Base-by-base conservation (phyloP, 2,797 vertebrate genomes). In the Sciaenops ocellatus region DNA sequence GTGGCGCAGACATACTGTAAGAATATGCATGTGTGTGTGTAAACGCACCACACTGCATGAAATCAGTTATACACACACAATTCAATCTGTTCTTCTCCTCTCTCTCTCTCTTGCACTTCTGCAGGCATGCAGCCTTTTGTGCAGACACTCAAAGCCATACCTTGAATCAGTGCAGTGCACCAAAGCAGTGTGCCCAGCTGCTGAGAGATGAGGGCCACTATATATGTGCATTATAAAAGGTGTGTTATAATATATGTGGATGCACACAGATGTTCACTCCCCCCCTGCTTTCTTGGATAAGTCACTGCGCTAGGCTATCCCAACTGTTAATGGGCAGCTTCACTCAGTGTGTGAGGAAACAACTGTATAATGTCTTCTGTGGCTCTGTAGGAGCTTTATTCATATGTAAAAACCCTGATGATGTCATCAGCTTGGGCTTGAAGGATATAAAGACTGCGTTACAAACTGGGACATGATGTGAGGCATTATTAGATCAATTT, bases 1-100 rank as follows among this genome's bases (percentile, higher is more conserved):
- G 87, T 90, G 91, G 90, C 15, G 68, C 83, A 82, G 80, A 57
- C 82, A 61, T 80, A 83, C 74, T 68, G 87, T 88, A 85, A 76
- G 70, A 78, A 78, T 85, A 77, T 81, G 79, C 79, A 83, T 72
- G 34, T 38, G 34, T 15, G 80, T 69, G 57, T 12, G 26, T 13
- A 41, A 85, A 67, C 26, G 46, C 78, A 44, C 34, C 64, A 72
- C 42, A 52, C 86, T 69, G 79, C 79, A 76, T 57, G 78, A 73
- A 82, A 78, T 68, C 66, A 69, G 22, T 44, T 26, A 26, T 3
- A 70, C 69, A 78, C 64, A 61, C 57, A 42, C 28, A 61, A 55
- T 56, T 69, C 8, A 71, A n/a, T 74, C 44, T 63, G 47, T 18
- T 56, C 54, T 44, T 9, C 52, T 6, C 22, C n/a, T 68, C n/a